Evolutionary conservation across 2,797 vertebrate genomes (phyloP).

Genomic region (Phalanger gymnotis): DNA sequence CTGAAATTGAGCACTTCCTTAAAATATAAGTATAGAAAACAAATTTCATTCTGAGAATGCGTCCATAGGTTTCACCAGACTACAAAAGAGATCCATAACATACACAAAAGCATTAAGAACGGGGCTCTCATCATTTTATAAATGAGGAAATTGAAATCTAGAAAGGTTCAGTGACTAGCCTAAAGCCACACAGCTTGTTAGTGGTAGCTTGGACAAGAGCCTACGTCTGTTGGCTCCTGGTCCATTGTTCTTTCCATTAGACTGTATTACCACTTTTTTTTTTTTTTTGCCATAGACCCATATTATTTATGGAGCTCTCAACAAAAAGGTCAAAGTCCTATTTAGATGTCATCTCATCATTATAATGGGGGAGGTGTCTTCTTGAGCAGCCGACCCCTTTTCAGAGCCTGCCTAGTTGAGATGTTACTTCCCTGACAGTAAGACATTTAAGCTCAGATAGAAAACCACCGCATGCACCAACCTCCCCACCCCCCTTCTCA

Average conservation of each 20-base stretch:
- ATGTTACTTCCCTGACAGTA: constrained; percentile 90
- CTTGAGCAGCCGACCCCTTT: neutral
- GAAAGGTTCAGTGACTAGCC: neutral
- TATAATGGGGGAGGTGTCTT: constrained; percentile 25
- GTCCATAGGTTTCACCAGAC: neutral
- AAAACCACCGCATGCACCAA: constrained; percentile 72
- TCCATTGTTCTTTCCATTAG: rapidly evolving
- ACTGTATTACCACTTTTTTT: neutral
- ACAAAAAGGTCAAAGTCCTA: constrained; percentile 54
- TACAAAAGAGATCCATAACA: neutral
- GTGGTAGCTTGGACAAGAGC: neutral
- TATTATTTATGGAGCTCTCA: neutral
- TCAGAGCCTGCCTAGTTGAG: constrained; percentile 88
- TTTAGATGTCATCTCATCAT: constrained; percentile 65
- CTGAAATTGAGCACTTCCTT: neutral
- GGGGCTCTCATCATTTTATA: neutral
- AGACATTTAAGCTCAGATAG: constrained; percentile 82
- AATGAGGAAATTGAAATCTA: neutral
- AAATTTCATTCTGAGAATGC: neutral
- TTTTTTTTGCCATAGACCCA: neutral
- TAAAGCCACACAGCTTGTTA: rapidly evolving
- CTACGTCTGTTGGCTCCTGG: rapidly evolving
- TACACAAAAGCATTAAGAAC: neutral
- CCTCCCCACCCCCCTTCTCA: constrained; percentile 63
- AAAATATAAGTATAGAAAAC: neutral